These are phyloP conservation scores for Drosophila santomea DNA, from an alignment of 1,140 invertebrate species.

Conservation along the genomic window DNA sequence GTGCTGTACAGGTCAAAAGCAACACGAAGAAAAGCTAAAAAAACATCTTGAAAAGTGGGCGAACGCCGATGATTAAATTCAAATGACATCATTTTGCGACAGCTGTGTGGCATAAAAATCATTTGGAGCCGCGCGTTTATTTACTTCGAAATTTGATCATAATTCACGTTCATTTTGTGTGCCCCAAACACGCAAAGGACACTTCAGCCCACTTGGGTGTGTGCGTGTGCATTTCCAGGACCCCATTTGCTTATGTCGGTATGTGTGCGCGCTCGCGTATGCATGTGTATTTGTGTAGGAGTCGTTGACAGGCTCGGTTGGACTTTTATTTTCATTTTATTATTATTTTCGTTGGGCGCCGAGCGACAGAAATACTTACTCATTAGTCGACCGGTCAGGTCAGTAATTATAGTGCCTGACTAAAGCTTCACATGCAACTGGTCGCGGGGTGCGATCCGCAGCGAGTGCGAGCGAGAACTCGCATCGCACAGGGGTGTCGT, in stretches of 20 bases:
- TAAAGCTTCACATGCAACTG: conserved; percentile 68
- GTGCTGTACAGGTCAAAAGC: not conserved
- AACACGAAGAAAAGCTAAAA: too few species aligned
- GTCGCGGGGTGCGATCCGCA: conserved; percentile 32
- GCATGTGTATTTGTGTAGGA: conserved; percentile 20
- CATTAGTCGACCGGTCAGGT: conserved; percentile 48
- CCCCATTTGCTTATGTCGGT: not conserved
- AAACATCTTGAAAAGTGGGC: conserved; percentile 32
- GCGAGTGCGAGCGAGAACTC: conserved; percentile 8
- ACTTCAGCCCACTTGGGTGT: conserved; percentile 27
- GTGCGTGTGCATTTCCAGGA: conserved; percentile 16
- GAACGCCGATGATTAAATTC: conserved; percentile 56
- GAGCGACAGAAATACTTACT: conserved; percentile 54
- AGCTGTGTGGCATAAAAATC: conserved; percentile 40
- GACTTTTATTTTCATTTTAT: conserved; percentile 36
- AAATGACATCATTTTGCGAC: conserved; percentile 76
- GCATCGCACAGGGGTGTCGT: not conserved
- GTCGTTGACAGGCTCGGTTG: conserved; percentile 62
- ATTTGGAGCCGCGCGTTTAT: conserved; percentile 60
- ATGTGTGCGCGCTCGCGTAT: not conserved
- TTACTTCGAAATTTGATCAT: conserved; percentile 69
- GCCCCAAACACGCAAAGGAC: conserved; percentile 70
- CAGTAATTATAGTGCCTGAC: conserved; percentile 67
- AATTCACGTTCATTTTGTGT: conserved; percentile 61
- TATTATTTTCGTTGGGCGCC: conserved; percentile 6